Conservation (phyloP, 1,140 invertebrate species). For the fruit fly (Drosophila melanogaster) region Release_6_plus_ISO1_MT NT_033779.5:13165001-13165500, state of each 20-base stretch:
- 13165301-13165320: no score
- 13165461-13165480: constrained; percentile 3
- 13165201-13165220: no score
- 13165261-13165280: no score
- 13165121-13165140: background rate
- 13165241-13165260: no score
- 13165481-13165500: constrained; percentile 3
- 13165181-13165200: no score
- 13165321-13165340: no score
- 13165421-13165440: constrained; percentile 5
- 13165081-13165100: background rate
- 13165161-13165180: no score
- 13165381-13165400: background rate
- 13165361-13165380: background rate
- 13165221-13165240: no score
- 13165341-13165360: no score
- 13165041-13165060: background rate
- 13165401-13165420: background rate
- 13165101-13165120: background rate
- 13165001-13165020: constrained; percentile 45
- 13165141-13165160: no score
- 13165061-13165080: background rate
- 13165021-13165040: constrained; percentile 3
- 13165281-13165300: no score
- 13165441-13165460: background rate